Evolutionary conservation across 2,797 vertebrate genomes (phyloP).

Genomic region (Acrossocheilus wenchowensis): DNA sequence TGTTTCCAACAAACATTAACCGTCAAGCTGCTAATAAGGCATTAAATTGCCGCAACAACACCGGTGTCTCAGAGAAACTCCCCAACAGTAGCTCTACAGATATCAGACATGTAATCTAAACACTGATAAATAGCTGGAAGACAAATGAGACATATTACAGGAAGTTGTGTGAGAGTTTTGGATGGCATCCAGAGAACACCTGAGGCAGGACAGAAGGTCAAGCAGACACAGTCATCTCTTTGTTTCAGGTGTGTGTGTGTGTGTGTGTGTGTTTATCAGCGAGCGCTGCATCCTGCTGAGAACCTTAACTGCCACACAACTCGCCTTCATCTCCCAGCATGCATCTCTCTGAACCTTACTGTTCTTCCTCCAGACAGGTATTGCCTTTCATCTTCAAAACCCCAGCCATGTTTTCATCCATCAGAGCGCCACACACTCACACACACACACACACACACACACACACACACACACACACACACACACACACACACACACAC

Average conservation of each 20-base stretch:
- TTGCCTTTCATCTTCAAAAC: constrained; percentile 58
- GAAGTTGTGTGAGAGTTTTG: constrained; percentile 19
- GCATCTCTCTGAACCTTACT: constrained; percentile 47
- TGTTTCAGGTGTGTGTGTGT: constrained; percentile 21
- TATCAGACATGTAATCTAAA: constrained; percentile 11
- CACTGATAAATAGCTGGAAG: constrained; percentile 15
- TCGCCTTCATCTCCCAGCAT: constrained; percentile 53
- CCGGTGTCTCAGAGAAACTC: background rate
- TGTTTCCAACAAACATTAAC: constrained; percentile 30
- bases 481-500: background rate
- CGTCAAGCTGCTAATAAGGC: constrained; percentile 19
- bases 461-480: no score
- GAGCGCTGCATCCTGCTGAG: constrained; percentile 25
- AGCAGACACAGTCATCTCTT: constrained; percentile 34
- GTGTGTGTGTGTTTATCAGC: constrained; percentile 14
- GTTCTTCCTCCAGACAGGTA: constrained; percentile 46
- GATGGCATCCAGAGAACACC: constrained; percentile 23
- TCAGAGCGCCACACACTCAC: background rate
- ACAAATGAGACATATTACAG: background rate
- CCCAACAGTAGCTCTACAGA: background rate
- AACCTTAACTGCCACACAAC: constrained; percentile 42
- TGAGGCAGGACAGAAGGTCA: constrained; percentile 37
- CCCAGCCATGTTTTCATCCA: constrained; percentile 41
- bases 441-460: background rate
- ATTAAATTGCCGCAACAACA: constrained; percentile 10